Base-by-base conservation (phyloP, 2,797 vertebrate genomes). In the Florisuga fusca region DNA sequence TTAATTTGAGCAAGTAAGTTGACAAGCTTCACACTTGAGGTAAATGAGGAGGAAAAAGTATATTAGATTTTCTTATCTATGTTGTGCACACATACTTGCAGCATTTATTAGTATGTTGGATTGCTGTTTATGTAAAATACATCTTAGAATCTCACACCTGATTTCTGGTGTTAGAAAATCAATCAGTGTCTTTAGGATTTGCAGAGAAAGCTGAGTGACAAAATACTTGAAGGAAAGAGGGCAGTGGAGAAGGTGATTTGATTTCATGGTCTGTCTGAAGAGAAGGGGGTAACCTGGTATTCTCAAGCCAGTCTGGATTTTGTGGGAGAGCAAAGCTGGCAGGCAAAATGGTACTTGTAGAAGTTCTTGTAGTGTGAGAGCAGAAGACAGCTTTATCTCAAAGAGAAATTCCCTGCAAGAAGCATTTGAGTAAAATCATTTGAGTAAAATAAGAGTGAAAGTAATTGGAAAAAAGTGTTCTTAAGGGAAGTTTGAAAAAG, bases 81-180 rank as follows among this genome's bases (percentile, higher is more conserved):
- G 6, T 19, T 84, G 23, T 51, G n/a, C 69, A 19, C 51, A 48
- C 38, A 27, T 51, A 43, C 73, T 79, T 6, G 2, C 38, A 88
- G 71, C 17, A 31, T 77, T 90, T 58, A 0, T 3, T 68, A 53
- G 67, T 78, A 71, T 80, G 31, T 41, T 85, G 43, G 54, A n/a
- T 51, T 92, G 43, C 27, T 84, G 26, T 50, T 63, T 54, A 33
- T 33, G 51, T 48, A 50, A 87, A 93, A 68, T 26, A 59, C 61
- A 36, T 69, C 17, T 85, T 33, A 41, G 21, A 26, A 23, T 66
- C 4, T 9, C 59, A 25, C 55, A 31, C 26, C 75, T 88, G 22
- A 73, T 84, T 86, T 75, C 55, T 94, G 61, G 17, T 68, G 62
- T 76, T 62, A 91, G 27, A 85, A 93, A 83, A 86, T 55, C 59